Base-by-base conservation (phyloP, 2,888 invertebrate species). In the Gymnocheta viridis region DNA sequence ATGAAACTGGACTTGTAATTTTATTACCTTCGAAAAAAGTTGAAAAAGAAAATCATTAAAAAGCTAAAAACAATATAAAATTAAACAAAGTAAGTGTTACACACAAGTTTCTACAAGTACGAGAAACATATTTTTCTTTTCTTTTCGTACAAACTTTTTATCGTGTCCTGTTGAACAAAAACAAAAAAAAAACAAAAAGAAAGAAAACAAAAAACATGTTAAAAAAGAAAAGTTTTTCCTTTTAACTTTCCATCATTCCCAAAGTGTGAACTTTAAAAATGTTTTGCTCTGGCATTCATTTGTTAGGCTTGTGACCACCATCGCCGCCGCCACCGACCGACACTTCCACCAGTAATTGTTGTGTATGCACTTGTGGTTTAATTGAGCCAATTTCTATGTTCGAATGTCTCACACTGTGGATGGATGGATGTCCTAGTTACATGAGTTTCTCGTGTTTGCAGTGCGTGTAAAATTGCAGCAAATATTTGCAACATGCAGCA, bases 401-500 rank as follows among this genome's bases (percentile, higher is more conserved):
- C 24, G 51, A 29, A 44, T 44, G 41, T n/a, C 64, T 24, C 64
- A 56, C 22, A 54, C 72, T 22, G 10, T 32, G n/a, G 41, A 22
- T 81, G 81, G n/a, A 9, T 32, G n/a, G 41, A 22, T 81, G 81
- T 78, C 29, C 84, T 5, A 81, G 72, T 81, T 78, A 84, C 84
- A 84, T 70, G 85, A 69, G 70, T 79, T 76, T 86, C 77, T 77
- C 85, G 81, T 84, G 82, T 86, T 84, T 77, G 54, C 77, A 69
- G 76, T 80, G 85, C 83, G 78, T 83, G 81, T 76, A 73, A 77
- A 78, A 64, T 58, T 64, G 82, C 82, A 82, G 51, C 69, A 82
- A 79, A 74, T 74, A 78, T 66, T 74, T 78, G 62, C 74, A 62
- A 77, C 77, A 84, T 80, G 81, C 73, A 69, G 69, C 35, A 32